Evolutionary conservation across 2,888 invertebrate genomes (phyloP).

Genomic region (Psylliodes chrysocephalus): DNA sequence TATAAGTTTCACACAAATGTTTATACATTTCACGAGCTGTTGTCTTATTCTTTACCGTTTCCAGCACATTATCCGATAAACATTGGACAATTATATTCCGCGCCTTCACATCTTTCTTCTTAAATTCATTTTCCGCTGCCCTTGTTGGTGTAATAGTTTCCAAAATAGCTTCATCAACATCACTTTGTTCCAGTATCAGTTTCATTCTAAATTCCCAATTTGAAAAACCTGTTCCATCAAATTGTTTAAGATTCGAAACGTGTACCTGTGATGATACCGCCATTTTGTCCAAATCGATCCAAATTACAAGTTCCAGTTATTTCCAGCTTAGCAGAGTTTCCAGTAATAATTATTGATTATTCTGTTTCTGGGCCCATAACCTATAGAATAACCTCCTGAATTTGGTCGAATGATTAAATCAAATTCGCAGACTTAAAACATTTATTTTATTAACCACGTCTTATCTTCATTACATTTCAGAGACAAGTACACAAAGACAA

Average conservation of each 20-base stretch:
- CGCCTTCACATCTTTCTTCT: conserved; percentile 32
- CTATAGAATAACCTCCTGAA: too few species aligned
- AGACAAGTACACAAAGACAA: too few species aligned
- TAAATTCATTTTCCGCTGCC: conserved; percentile 14
- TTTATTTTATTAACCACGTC: too few species aligned
- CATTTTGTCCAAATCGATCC: background rate
- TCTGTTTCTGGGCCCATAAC: too few species aligned
- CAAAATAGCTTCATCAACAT: background rate
- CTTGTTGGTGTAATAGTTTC: background rate
- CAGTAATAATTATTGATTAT: too few species aligned
- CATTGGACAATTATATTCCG: conserved; percentile 33
- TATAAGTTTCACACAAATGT: conserved; percentile 15
- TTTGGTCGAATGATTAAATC: too few species aligned
- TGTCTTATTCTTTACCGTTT: conserved; percentile 27
- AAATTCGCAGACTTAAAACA: too few species aligned
- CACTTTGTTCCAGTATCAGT: conserved; percentile 18
- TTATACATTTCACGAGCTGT: conserved; percentile 31
- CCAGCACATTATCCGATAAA: conserved; percentile 34
- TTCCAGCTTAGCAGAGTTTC: too few species aligned
- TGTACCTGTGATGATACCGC: background rate
- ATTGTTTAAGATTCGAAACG: conserved; percentile 10
- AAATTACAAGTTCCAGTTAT: too few species aligned
- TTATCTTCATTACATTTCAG: too few species aligned
- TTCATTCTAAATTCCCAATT: conserved; percentile 27
- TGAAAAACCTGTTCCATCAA: conserved; percentile 22